A percentile compares a stretch with the other conserved stretches of the same genome.
Conservation (phyloP, 2,113 vertebrate genomes). For the Haliaeetus leucogaster region DNA sequence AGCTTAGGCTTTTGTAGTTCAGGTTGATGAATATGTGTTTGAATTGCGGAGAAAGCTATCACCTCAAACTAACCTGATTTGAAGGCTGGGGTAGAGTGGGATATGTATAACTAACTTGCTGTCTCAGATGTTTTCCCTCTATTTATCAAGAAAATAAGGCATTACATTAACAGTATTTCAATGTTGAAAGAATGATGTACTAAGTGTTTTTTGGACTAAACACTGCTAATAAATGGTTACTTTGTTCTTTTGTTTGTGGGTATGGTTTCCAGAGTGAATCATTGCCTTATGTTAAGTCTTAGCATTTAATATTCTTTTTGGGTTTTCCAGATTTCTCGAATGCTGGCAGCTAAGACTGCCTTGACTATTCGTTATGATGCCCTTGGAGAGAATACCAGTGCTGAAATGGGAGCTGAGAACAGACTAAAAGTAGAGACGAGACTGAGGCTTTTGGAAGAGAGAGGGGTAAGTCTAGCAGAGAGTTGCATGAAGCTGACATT, state of each 20-base stretch:
- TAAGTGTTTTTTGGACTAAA: background rate
- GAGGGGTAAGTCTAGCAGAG: constrained; percentile 78
- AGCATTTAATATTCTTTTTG: background rate
- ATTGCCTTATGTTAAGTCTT: background rate
- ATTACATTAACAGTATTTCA: background rate
- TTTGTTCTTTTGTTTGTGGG: background rate
- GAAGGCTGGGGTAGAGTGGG: background rate
- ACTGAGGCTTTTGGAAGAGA: constrained; percentile 89
- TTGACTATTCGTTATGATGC: constrained; percentile 95
- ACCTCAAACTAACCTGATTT: background rate
- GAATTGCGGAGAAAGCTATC: background rate
- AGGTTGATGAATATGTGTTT: background rate
- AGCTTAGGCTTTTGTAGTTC: background rate
- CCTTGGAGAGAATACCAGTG: constrained; percentile 90
- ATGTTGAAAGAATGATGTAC: background rate
- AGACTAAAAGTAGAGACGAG: constrained; percentile 91
- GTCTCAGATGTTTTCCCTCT: background rate
- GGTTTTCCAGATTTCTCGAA: constrained; percentile 87
- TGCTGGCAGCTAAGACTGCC: constrained; percentile 92
- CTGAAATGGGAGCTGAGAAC: constrained; percentile 92
- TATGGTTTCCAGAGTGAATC: background rate
- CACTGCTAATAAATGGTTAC: background rate
- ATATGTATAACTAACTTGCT: background rate
- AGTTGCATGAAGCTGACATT: background rate
- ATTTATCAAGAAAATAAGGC: background rate